phyloP scores from a whole-genome alignment of 2,797 vertebrate genomes.

The Trachurus trachurus region DNA sequence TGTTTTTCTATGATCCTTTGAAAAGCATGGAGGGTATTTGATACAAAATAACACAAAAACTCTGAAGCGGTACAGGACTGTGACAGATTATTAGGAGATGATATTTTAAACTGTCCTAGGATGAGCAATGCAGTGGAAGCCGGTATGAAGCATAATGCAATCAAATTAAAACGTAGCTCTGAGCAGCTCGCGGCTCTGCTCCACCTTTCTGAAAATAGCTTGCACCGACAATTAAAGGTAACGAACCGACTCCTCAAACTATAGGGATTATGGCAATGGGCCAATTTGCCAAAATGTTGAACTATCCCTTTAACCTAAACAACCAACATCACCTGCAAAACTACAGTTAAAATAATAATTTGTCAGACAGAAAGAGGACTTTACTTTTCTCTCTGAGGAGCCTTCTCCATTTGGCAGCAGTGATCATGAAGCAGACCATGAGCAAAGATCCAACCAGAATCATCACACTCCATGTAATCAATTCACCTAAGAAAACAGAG shows the following conservation, averaged over 20 bases:
- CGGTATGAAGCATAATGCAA: background rate
- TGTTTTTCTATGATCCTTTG: constrained; percentile 1
- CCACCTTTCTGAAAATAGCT: too few relatives aligned
- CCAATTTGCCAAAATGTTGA: too few relatives aligned
- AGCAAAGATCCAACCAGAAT: constrained; percentile 31
- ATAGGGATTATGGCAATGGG: too few relatives aligned
- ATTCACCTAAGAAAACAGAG: constrained; percentile 35
- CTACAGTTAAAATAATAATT: too few relatives aligned
- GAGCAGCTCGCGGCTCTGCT: too few relatives aligned
- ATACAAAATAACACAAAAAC: constrained; percentile 6
- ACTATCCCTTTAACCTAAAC: too few relatives aligned
- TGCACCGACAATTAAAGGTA: too few relatives aligned
- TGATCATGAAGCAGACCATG: constrained; percentile 25
- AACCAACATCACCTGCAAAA: background rate
- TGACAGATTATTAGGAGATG: background rate
- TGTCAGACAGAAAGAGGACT: background rate
- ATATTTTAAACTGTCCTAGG: background rate
- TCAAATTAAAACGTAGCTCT: background rate
- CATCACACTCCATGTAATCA: background rate
- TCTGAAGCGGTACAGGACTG: too few relatives aligned
- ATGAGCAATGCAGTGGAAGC: background rate
- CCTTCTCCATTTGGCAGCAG: constrained; percentile 29
- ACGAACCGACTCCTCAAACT: too few relatives aligned
- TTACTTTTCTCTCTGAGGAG: constrained; percentile 62
- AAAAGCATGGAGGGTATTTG: constrained; percentile 1